phyloP scores from a whole-genome alignment of 2,888 invertebrate species.

The Leptinotarsa haldemani region DNA sequence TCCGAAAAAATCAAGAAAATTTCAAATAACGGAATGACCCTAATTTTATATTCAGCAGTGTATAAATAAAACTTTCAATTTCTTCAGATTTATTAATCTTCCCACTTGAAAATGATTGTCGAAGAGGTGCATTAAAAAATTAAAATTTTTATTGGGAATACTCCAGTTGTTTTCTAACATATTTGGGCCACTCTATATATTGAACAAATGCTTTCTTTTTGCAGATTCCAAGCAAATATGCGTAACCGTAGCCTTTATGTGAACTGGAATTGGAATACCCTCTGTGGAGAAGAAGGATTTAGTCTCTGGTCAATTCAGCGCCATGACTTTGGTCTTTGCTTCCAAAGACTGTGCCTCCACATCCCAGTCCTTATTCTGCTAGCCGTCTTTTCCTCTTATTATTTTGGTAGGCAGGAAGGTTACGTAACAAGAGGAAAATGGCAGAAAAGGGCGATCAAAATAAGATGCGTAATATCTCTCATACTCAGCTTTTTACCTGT shows the following conservation, averaged over 20 bases:
- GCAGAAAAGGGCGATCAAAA: slow-evolving; percentile 74
- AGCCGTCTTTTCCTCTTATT: slow-evolving; percentile 83
- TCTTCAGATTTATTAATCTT: too few species aligned
- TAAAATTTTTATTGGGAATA: too few species aligned
- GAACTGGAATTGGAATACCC: slow-evolving; percentile 78
- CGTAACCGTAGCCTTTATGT: background rate
- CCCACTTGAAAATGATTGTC: too few species aligned
- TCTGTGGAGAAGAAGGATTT: slow-evolving; percentile 81
- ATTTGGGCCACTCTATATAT: background rate
- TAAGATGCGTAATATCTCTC: slow-evolving; percentile 74
- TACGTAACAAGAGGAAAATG: slow-evolving; percentile 73
- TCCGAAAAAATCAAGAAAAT: too few species aligned
- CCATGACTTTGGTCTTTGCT: slow-evolving; percentile 86
- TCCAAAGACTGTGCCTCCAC: slow-evolving; percentile 84
- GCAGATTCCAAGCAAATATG: slow-evolving; percentile 13
- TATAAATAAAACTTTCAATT: too few species aligned
- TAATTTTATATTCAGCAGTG: too few species aligned
- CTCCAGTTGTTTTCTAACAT: too few species aligned
- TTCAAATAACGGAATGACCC: too few species aligned
- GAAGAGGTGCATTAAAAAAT: too few species aligned
- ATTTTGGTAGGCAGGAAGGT: slow-evolving; percentile 77
- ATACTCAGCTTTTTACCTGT: slow-evolving; percentile 77
- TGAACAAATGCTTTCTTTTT: background rate
- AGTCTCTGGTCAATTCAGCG: slow-evolving; percentile 76
- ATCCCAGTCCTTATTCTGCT: slow-evolving; percentile 83